Evolutionary conservation across 2,113 vertebrate species (phyloP).

Genomic region (Heterocephalus glaber): DNA sequence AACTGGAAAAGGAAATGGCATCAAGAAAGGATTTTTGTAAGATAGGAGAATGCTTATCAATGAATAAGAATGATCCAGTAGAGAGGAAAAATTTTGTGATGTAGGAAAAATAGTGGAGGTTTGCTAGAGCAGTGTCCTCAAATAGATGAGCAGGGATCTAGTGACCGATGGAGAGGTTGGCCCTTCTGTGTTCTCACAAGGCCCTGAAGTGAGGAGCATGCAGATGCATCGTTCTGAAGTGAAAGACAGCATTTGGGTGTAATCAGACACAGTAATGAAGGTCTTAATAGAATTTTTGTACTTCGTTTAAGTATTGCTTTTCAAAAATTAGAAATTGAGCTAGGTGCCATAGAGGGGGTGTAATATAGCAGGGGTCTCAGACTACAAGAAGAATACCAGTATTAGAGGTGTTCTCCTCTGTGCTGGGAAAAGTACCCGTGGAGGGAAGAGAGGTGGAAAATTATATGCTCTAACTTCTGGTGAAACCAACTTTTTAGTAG

Average conservation of each 20-base stretch:
- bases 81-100: background rate
- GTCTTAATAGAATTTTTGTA: constrained; percentile 17
- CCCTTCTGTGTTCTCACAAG: background rate
- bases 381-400: constrained; percentile 23
- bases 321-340: constrained; percentile 6
- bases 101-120: background rate
- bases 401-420: background rate
- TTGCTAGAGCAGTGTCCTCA: background rate
- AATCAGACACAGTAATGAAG: background rate
- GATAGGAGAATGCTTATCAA: background rate
- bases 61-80: constrained; percentile 12
- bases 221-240: background rate
- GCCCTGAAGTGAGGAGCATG: background rate
- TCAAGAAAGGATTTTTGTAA: constrained; percentile 8
- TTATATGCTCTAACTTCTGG: background rate
- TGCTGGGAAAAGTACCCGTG: background rate
- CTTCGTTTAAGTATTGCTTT: background rate
- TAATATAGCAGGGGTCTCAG: background rate
- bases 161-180: background rate
- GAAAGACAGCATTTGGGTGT: background rate
- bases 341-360: background rate
- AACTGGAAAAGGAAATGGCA: constrained; percentile 15
- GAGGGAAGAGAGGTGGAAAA: background rate
- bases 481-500: constrained; percentile 13
- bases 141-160: background rate